A percentile compares a stretch with the other conserved stretches of the same genome.
Evolutionary conservation across 2,888 invertebrate genomes (phyloP).

Genomic region (Drosophila falleni): DNA sequence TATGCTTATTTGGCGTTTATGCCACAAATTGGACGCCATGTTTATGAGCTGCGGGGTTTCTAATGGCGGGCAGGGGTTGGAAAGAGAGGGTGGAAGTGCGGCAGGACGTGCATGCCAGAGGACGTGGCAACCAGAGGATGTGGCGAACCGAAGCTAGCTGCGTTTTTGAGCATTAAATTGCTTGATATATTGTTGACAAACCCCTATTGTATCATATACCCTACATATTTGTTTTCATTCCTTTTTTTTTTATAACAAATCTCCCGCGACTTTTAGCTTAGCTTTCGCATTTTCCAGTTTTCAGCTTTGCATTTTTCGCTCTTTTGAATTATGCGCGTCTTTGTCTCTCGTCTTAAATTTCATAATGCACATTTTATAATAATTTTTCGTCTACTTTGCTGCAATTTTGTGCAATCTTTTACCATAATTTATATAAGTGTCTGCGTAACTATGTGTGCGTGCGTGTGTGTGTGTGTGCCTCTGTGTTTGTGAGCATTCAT

Average conservation of each 20-base stretch:
- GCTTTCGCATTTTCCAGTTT: slow-evolving; percentile 23
- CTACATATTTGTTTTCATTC: slow-evolving; percentile 8
- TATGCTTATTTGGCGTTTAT: slow-evolving; percentile 75
- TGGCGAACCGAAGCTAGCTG: slow-evolving; percentile 59
- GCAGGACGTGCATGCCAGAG: slow-evolving; percentile 21
- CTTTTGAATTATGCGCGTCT: slow-evolving; percentile 72
- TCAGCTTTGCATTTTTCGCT: slow-evolving; percentile 23
- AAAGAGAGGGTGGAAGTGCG: neutral
- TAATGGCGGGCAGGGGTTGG: slow-evolving; percentile 6
- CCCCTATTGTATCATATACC: slow-evolving; percentile 20
- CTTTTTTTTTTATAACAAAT: slow-evolving; percentile 12
- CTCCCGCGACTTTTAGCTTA: slow-evolving; percentile 55
- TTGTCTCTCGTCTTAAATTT: slow-evolving; percentile 78
- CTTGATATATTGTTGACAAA: slow-evolving; percentile 70
- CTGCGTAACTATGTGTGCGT: slow-evolving; percentile 12
- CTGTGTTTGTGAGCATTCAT: slow-evolving; percentile 43
- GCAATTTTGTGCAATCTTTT: slow-evolving; percentile 79
- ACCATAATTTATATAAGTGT: slow-evolving; percentile 68
- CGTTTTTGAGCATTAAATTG: slow-evolving; percentile 77
- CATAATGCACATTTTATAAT: slow-evolving; percentile 79
- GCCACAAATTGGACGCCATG: slow-evolving; percentile 70
- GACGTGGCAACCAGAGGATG: slow-evolving; percentile 30
- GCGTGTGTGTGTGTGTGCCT: slow-evolving; percentile 16
- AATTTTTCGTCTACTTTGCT: slow-evolving; percentile 78
- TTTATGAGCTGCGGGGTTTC: slow-evolving; percentile 52